Evolutionary conservation across 2,113 vertebrate genomes (phyloP), one percentile per base, ranked within the genome.

Genomic region (Strix uralensis): DNA sequence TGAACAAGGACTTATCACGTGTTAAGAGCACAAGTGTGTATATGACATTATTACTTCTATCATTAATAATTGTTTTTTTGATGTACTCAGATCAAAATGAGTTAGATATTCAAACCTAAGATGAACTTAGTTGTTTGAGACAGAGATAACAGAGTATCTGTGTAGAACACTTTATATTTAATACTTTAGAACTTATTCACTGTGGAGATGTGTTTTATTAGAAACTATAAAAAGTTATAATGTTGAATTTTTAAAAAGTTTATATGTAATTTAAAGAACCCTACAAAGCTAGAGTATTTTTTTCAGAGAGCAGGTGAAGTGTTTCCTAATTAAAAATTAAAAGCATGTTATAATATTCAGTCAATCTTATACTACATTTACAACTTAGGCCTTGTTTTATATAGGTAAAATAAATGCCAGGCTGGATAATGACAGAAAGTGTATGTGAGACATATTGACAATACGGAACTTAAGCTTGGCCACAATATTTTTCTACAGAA

Each of bases 51-150:
- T 81, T 88, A 81, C 18, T 91, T 82, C 42, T 74, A 27, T 67
- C 70, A 90, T 82, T 78, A 91, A 51, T 91, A 95, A 88, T 25
- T 89, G 38, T 49, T 90, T n/a, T 65, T 96, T 69, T 66, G 59
- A 86, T 69, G 66, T 66, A 58, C 30, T 84, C 57, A 61, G 23
- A 81, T 61, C 23, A 87, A 87, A 87, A 69, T 69, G 19, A 90
- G 9, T 54, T 65, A 84, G 66, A 59, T 92, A 78, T 47, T 75
- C 32, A 87, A 86, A 94, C 84, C 66, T 66, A 71, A 65, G 18
- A 71, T n/a, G 30, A 88, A 54, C 22, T 88, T 66, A 65, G 15
- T 77, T 89, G 25, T 80, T n/a, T 70, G 66, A 94, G 49, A 91
- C 1, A 8, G 14, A 66, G 25, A 81, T 51, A 62, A 79, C 11